A percentile compares a stretch with the other conserved stretches of the same genome.
These are phyloP conservation scores for Notoglanidium macrostoma DNA, from an alignment of 2,797 vertebrate genomes.

Conservation along the genomic window DNA sequence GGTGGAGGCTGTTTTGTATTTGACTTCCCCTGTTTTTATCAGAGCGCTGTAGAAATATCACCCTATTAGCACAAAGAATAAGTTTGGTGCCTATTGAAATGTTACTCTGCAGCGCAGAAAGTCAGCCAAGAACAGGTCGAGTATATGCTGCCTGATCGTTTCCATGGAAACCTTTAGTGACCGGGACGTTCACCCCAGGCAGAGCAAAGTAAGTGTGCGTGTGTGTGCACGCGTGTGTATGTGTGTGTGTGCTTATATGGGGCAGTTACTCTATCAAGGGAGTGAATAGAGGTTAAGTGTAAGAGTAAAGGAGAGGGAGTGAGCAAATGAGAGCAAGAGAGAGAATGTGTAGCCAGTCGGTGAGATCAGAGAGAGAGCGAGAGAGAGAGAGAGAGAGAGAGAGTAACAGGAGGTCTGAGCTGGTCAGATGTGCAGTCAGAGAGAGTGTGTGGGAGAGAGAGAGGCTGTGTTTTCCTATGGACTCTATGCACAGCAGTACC, in stretches of 20 bases:
- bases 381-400: constrained; percentile 29
- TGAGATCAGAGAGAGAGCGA: constrained; percentile 30
- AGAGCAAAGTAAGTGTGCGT: constrained; percentile 54
- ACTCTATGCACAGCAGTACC: constrained; percentile 36
- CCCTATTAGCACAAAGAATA: constrained; percentile 74
- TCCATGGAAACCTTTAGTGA: constrained; percentile 74
- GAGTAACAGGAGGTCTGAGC: constrained; percentile 9
- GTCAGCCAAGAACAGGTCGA: constrained; percentile 62
- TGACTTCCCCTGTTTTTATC: constrained; percentile 70
- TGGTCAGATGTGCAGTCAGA: constrained; percentile 27
- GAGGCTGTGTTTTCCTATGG: constrained; percentile 35
- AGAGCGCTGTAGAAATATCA: constrained; percentile 74
- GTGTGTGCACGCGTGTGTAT: constrained; percentile 30
- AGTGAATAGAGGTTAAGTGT: constrained; percentile 54
- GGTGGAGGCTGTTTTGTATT: constrained; percentile 69
- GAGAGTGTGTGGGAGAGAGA: constrained; percentile 25
- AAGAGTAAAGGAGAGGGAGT: constrained; percentile 30
- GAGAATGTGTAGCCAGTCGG: constrained; percentile 11
- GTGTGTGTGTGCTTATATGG: constrained; percentile 16
- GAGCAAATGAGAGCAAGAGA: constrained; percentile 10
- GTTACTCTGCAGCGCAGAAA: constrained; percentile 58
- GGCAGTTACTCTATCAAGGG: constrained; percentile 58
- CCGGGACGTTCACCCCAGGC: constrained; percentile 73
- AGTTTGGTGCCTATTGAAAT: constrained; percentile 62
- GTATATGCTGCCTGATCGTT: constrained; percentile 65